Evolutionary conservation across 2,113 vertebrate genomes (phyloP).

Genomic region (Agapornis roseicollis): DNA sequence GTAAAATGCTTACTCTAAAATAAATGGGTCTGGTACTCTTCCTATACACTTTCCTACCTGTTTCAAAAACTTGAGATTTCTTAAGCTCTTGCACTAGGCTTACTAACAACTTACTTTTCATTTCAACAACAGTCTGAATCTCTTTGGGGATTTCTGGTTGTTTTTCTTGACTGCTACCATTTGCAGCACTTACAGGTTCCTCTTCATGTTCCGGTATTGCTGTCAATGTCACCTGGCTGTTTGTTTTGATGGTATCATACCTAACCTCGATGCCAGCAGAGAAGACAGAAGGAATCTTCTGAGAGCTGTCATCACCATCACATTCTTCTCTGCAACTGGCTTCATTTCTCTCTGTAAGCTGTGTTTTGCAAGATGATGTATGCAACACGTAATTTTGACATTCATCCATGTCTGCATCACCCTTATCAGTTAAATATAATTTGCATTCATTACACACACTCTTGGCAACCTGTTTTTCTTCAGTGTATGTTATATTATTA

Average conservation of each 20-base stretch:
- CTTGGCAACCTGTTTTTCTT: background rate
- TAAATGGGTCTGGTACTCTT: rapidly evolving
- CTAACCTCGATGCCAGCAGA: background rate
- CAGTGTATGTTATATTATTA: rapidly evolving
- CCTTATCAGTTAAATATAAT: background rate
- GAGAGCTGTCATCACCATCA: background rate
- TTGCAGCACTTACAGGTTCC: background rate
- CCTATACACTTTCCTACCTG: background rate
- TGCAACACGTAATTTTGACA: background rate
- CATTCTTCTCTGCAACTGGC: background rate
- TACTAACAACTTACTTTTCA: background rate
- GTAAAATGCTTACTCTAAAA: background rate
- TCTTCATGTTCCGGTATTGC: background rate
- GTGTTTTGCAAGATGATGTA: rapidly evolving
- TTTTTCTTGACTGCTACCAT: background rate
- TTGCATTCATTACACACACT: background rate
- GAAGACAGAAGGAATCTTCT: background rate
- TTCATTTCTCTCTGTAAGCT: background rate
- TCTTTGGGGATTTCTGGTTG: background rate
- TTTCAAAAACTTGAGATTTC: background rate
- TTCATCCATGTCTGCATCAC: background rate
- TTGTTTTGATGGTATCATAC: background rate
- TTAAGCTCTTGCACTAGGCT: background rate
- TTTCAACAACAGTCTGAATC: background rate
- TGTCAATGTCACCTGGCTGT: rapidly evolving